These are phyloP conservation scores for Agrilus planipennis DNA, from an alignment of 1,140 invertebrate genomes.

Conservation along the genomic window DNA sequence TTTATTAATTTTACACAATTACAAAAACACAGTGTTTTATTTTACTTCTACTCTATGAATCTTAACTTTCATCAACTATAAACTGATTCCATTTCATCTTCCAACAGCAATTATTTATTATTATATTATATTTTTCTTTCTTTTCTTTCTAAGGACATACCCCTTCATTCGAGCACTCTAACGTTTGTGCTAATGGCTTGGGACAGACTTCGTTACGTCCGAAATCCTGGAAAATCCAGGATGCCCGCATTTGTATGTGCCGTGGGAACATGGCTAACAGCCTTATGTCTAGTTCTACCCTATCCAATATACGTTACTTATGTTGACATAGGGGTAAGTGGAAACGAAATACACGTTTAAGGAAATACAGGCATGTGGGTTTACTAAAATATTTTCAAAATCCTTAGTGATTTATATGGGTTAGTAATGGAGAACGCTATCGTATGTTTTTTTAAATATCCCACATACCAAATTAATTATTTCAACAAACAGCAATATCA, in stretches of 20 bases:
- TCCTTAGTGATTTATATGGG: too few relatives aligned
- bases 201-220: conserved; percentile 51
- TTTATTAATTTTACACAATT: too few relatives aligned
- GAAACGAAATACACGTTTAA: neutral
- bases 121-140: conserved; percentile 1
- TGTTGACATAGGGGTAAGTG: conserved; percentile 52
- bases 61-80: too few relatives aligned
- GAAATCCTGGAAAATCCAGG: conserved; percentile 49
- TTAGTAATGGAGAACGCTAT: too few relatives aligned
- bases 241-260: conserved; percentile 52
- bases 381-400: neutral
- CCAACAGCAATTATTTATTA: too few relatives aligned
- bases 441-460: too few relatives aligned
- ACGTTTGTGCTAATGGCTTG: conserved; percentile 56
- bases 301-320: conserved; percentile 62
- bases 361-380: neutral
- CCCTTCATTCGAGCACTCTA: conserved; percentile 55
- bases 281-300: conserved; percentile 56
- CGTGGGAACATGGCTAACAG: conserved; percentile 55
- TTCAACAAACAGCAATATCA: too few relatives aligned
- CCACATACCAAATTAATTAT: too few relatives aligned
- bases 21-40: too few relatives aligned
- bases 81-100: too few relatives aligned
- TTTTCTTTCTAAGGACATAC: conserved; percentile 45
- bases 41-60: too few relatives aligned